Conservation (phyloP, 2,113 vertebrate species). For the Trogon melanurus region DNA sequence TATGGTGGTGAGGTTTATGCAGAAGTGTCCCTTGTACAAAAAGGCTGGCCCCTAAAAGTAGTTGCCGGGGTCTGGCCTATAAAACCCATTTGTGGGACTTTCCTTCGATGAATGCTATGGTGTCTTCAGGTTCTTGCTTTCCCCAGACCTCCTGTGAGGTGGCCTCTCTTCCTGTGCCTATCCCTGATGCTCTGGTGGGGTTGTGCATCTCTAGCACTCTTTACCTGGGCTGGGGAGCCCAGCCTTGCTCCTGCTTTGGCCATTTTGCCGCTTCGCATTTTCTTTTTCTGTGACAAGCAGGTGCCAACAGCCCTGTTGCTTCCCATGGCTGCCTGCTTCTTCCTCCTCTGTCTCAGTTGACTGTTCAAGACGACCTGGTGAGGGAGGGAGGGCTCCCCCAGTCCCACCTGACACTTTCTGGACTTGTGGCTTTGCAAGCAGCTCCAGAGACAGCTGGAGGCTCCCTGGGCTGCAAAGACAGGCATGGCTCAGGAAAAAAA, state of each 20-base stretch:
- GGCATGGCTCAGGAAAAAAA: background rate
- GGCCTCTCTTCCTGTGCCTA: rapidly evolving
- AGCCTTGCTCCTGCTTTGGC: background rate
- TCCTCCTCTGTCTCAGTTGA: background rate
- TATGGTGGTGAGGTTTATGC: background rate
- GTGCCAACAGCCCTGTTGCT: background rate
- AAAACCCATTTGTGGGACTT: background rate
- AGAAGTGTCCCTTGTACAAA: background rate
- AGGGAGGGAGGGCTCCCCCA: background rate
- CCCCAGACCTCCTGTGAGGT: background rate
- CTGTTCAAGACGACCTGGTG: background rate
- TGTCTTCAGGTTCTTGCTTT: background rate
- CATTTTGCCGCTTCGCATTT: background rate
- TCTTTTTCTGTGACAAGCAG: background rate
- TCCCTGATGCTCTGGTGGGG: background rate
- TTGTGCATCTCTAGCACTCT: background rate
- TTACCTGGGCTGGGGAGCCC: background rate
- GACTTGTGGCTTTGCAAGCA: background rate
- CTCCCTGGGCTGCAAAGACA: background rate
- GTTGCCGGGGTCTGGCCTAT: background rate
- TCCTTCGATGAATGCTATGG: background rate
- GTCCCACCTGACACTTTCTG: slow-evolving; percentile 12
- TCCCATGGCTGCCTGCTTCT: background rate
- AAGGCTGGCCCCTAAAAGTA: background rate
- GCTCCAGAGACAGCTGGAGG: slow-evolving; percentile 44